Conservation (phyloP, 2,797 vertebrate genomes). For the Semotilus atromaculatus region DNA sequence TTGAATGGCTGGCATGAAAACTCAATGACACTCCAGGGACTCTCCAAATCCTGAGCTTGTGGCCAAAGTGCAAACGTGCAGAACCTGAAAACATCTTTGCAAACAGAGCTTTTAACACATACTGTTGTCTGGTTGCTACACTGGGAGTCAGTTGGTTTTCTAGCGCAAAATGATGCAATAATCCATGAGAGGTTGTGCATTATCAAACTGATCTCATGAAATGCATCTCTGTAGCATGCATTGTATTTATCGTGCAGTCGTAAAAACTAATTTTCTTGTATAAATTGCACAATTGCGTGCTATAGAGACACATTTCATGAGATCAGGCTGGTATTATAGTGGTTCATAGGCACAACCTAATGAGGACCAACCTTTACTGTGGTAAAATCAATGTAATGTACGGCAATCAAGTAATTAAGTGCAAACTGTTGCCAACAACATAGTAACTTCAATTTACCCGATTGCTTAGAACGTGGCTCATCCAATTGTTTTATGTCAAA, state of each 20-base stretch:
- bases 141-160: background rate
- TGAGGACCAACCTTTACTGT: background rate
- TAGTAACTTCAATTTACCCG: background rate
- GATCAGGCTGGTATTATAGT: background rate
- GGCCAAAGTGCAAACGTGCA: conserved; percentile 4
- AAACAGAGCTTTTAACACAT: background rate
- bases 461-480: background rate
- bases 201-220: no score
- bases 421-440: background rate
- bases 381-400: background rate
- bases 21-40: conserved; percentile 51
- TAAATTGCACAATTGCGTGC: no score
- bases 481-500: background rate
- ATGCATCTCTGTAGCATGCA: no score
- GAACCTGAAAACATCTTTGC: conserved; percentile 21
- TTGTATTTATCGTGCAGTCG: no score
- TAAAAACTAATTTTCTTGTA: no score
- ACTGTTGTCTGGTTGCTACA: background rate
- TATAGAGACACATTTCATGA: no score
- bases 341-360: background rate
- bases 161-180: background rate
- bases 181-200: background rate
- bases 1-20: conserved; percentile 67
- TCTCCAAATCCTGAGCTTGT: background rate
- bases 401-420: background rate